Base-by-base conservation (phyloP, 1,140 invertebrate genomes). In the Drosophila persimilis region DNA sequence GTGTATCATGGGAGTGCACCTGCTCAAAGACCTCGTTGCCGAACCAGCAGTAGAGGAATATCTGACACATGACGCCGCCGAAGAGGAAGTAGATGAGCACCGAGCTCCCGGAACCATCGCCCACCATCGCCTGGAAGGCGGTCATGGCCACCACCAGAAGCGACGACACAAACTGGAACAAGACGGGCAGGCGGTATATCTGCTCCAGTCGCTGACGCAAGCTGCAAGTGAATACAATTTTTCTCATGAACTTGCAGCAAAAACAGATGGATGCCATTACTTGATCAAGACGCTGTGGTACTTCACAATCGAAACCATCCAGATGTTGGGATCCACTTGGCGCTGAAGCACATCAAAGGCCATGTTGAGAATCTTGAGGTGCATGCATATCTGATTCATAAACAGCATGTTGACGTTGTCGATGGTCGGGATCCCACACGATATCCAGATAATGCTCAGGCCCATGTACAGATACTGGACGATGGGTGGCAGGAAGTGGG, bases 41-140 rank as follows among this genome's bases (percentile, higher is more conserved):
- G 44, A 86, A 86, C 76, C 75, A 90, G 46, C 89, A 90, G 22
- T 90, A 90, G 5, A 85, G 17, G 15, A 90, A 90, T 13, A 90
- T 53, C 45, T 90, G 71, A 2, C 65, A 84, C 24, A 89, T 70
- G 13, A 90, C 67, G 44, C 86, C 89, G 52, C 73, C 67, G 6
- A 79, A 66, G 45, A 90, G 61, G 0, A 80, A 77, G 51, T 84
- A 86, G 72, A 85, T 80, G 0, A 90, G 58, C 17, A 71, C 29
- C 1, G 73, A 65, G 29, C 77, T 86, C 46, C 73, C 73, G 1
- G 83, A 81, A 3, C 71, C 63, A 41, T 80, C 65, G 3, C 71
- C 57, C 4, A 76, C 63, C 15, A 75, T 62, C 6, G 80, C 84
- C 41, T 90, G 89, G 47, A 90, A 90, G 2, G 75, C 73, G 0